Percentiles rank a stretch among this genome's conserved stretches.
Evolutionary conservation across 2,797 vertebrate genomes (phyloP).

Genomic region (Sternarchorhynchus goeldii): DNA sequence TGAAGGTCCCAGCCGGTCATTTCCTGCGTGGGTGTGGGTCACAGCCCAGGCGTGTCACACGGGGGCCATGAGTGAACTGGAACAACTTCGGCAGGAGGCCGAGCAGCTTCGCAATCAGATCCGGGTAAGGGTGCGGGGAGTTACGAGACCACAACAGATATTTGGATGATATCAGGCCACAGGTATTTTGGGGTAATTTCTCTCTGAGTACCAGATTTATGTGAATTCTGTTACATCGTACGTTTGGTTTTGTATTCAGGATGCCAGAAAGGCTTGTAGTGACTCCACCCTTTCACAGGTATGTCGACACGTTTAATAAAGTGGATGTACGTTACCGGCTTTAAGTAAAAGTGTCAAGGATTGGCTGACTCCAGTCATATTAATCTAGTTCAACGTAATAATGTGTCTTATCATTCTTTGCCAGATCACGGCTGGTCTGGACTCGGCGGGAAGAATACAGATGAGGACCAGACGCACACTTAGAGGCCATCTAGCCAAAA

Average conservation of each 20-base stretch:
- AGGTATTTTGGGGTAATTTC: not conserved
- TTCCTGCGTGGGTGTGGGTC: constrained; percentile 38
- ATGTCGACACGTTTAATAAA: constrained; percentile 29
- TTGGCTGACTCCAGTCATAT: too few species aligned
- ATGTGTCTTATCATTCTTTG: constrained; percentile 25
- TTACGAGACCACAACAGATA: too few species aligned
- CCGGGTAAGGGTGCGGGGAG: constrained; percentile 71
- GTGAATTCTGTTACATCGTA: not conserved
- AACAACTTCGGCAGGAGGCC: constrained; percentile 85
- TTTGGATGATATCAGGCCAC: too few species aligned
- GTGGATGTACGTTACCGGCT: not conserved
- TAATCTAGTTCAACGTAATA: not conserved
- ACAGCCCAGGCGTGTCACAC: constrained; percentile 48
- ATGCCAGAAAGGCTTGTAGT: constrained; percentile 87
- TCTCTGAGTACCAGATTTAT: not conserved
- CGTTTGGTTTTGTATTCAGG: constrained; percentile 68
- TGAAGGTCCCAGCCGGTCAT: constrained; percentile 48
- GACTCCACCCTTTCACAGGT: constrained; percentile 86
- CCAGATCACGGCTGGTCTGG: constrained; percentile 96
- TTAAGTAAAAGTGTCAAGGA: not conserved
- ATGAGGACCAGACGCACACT: constrained; percentile 97
- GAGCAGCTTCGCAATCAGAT: constrained; percentile 85
- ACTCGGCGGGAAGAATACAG: constrained; percentile 96
- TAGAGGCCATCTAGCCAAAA: constrained; percentile 96
- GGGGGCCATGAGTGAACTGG: constrained; percentile 84